Conservation (phyloP, 30 jellyfish, hydroid and myxozoan genomes). For the Mastigias papua region DNA sequence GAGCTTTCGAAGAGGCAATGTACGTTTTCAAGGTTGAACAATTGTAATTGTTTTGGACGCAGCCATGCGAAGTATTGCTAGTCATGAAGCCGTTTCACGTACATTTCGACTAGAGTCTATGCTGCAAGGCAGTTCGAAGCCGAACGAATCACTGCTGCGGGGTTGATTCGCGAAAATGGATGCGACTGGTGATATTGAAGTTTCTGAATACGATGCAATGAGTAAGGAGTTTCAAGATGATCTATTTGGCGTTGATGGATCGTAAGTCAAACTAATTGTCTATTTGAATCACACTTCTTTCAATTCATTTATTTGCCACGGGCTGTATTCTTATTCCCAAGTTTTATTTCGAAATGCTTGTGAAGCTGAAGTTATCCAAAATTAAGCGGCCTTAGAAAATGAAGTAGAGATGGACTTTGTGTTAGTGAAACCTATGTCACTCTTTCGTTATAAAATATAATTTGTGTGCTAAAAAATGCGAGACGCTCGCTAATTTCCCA, state of each 20-base stretch:
- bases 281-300: neutral
- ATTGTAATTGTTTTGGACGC: constrained; percentile 14
- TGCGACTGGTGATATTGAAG: constrained; percentile 50
- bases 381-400: no score
- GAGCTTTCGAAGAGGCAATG: constrained; percentile 30
- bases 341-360: neutral
- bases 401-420: no score
- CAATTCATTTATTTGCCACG: neutral
- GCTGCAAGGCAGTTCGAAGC: neutral
- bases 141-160: neutral
- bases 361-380: neutral
- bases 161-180: constrained; percentile 8
- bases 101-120: neutral
- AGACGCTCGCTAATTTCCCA: no score
- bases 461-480: no score
- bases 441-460: no score
- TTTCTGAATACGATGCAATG: constrained; percentile 41
- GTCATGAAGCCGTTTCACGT: neutral
- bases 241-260: constrained; percentile 22
- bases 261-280: constrained; percentile 31
- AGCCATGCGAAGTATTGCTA: constrained; percentile 17
- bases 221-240: constrained; percentile 48
- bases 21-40: constrained; percentile 1
- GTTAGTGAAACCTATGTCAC: no score
- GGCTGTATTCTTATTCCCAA: neutral